Conservation (phyloP, 2,888 invertebrate species). For the Fabriciana adippe region DNA sequence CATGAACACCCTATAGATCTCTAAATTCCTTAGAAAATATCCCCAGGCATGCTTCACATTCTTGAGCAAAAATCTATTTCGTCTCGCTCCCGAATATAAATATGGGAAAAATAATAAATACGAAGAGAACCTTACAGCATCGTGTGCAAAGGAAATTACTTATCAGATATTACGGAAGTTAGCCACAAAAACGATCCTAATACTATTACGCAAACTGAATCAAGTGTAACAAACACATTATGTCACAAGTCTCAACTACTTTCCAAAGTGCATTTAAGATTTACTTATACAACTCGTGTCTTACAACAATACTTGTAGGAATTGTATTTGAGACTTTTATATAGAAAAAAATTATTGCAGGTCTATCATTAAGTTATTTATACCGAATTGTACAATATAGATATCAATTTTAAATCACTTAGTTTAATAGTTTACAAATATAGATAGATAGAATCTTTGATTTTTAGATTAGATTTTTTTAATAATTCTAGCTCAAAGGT, state of each 20-base stretch:
- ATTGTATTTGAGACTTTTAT: too few relatives aligned
- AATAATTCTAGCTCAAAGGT: background rate
- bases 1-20: constrained; percentile 50
- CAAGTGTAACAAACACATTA: constrained; percentile 28
- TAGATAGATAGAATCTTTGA: constrained; percentile 20
- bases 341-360: constrained; percentile 4
- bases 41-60: constrained; percentile 30
- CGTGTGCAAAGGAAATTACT: constrained; percentile 20
- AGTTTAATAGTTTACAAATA: constrained; percentile 16
- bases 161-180: constrained; percentile 13
- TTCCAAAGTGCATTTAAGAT: constrained; percentile 23
- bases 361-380: background rate
- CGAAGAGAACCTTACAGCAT: constrained; percentile 10
- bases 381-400: background rate
- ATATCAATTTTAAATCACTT: background rate
- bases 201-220: constrained; percentile 26
- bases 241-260: constrained; percentile 36
- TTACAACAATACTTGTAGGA: too few relatives aligned
- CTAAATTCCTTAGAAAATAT: constrained; percentile 1
- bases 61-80: constrained; percentile 19
- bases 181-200: constrained; percentile 22
- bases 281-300: background rate
- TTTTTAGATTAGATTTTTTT: constrained; percentile 18
- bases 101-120: constrained; percentile 20
- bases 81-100: constrained; percentile 15